Evolutionary conservation across 2,888 invertebrate species (phyloP), one percentile per base, ranked within the genome.

Genomic region (Pseudococcus jackbeardsleyi): DNA sequence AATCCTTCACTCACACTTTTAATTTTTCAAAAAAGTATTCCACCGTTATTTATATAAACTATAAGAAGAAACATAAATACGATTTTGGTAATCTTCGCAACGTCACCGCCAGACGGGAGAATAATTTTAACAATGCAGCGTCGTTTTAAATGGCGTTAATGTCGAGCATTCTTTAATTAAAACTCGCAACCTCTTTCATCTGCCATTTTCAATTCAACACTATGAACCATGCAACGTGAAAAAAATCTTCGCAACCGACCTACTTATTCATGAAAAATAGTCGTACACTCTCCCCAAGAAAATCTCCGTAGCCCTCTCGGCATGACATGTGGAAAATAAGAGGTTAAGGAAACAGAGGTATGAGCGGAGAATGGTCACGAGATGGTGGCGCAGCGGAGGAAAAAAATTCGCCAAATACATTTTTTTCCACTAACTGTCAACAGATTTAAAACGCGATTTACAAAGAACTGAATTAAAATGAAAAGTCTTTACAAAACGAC

Each of bases 401-500:
- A 77, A 77, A 77, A 77, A 77, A 77, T 39, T 17, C 77, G 33
- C 39, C 77, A 17, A 39, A 77, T 77, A 77, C 33, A 26, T 39
- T 77, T 77, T 77, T 77, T 77, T 77, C 77, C 77, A 77, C 77
- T 77, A 77, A 39, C 77, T 77, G 77, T 77, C 77, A 77, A 77
- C 77, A 39, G 39, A 77, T 77, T 77, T 77, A 77, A 77, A 77
- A 77, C 22, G 77, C 77, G 39, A 77, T 77, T 77, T 77, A 77
- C 77, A 77, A 77, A 77, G 77, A 77, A 77, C 33, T 77, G 77
- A 77, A 77, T 77, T 77, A 77, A 77, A 77, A 77, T 17, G 77
- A 77, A 72, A 72, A 77, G 77, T 39, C 33, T 77, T 39, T 39
- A 77, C 26, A 39, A 39, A 77, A 39, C 77, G 77, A 77, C 26